Conservation (phyloP, 2,888 invertebrate species). For the Hyles lineata region DNA sequence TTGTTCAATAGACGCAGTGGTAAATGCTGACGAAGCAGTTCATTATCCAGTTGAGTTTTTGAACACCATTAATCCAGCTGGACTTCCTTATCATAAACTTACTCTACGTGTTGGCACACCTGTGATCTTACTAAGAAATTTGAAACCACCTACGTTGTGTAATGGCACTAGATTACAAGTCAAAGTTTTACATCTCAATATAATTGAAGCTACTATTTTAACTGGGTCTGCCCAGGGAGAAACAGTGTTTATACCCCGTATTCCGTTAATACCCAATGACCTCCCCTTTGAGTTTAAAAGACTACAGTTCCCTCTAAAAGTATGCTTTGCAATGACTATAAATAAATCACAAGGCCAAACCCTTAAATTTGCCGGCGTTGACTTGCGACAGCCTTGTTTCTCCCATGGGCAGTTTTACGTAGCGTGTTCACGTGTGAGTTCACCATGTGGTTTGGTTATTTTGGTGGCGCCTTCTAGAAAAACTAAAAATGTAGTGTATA, state of each 20-base stretch:
- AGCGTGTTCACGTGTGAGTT: too few relatives aligned
- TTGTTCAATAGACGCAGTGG: background rate
- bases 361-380: too few relatives aligned
- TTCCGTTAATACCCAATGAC: background rate
- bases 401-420: too few relatives aligned
- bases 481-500: too few relatives aligned
- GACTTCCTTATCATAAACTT: background rate
- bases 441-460: too few relatives aligned
- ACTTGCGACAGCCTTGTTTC: too few relatives aligned
- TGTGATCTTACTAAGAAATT: background rate
- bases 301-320: background rate
- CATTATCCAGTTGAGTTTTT: background rate
- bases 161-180: background rate
- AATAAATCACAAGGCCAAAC: background rate
- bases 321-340: constrained; percentile 1
- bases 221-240: background rate
- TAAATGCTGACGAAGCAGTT: background rate
- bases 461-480: too few relatives aligned
- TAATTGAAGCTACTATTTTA: background rate
- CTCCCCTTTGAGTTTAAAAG: background rate
- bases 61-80: background rate
- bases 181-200: background rate
- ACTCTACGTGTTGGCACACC: background rate
- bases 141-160: background rate
- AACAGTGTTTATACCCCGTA: constrained; percentile 1